A percentile compares a stretch with the other conserved stretches of the same genome.
Evolutionary conservation across 2,888 invertebrate genomes (phyloP).

Genomic region (Conops quadrifasciatus): DNA sequence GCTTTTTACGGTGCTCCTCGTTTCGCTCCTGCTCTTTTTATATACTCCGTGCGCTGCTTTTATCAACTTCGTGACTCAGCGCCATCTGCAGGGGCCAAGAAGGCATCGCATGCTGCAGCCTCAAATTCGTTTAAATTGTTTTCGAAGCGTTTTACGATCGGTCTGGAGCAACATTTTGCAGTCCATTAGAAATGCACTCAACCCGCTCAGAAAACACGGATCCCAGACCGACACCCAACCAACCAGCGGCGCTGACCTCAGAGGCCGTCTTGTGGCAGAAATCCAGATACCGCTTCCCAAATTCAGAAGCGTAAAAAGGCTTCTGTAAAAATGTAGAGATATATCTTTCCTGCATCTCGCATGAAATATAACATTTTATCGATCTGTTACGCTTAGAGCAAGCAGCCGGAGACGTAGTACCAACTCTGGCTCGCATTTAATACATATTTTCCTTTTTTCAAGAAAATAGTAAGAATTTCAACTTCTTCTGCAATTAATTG

Average conservation of each 20-base stretch:
- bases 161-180: slow-evolving; percentile 8
- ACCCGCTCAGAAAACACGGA: not conserved
- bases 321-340: too few species aligned
- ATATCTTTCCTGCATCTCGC: too few species aligned
- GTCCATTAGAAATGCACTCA: slow-evolving; percentile 14
- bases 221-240: slow-evolving; percentile 8
- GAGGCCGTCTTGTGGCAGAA: too few species aligned
- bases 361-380: too few species aligned
- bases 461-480: too few species aligned
- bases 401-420: too few species aligned
- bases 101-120: not conserved
- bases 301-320: too few species aligned
- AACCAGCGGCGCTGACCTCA: too few species aligned
- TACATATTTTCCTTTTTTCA: too few species aligned
- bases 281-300: not conserved
- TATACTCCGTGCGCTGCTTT: not conserved
- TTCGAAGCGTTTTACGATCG: slow-evolving; percentile 21
- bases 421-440: too few species aligned
- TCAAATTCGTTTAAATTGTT: slow-evolving; percentile 24
- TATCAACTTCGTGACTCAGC: slow-evolving; percentile 10
- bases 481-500: too few species aligned
- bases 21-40: not conserved
- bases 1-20: not conserved
- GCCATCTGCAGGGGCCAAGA: not conserved
- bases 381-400: too few species aligned